phyloP scores from a whole-genome alignment of 1,140 invertebrate genomes.

The Potamilus streckersoni region DNA sequence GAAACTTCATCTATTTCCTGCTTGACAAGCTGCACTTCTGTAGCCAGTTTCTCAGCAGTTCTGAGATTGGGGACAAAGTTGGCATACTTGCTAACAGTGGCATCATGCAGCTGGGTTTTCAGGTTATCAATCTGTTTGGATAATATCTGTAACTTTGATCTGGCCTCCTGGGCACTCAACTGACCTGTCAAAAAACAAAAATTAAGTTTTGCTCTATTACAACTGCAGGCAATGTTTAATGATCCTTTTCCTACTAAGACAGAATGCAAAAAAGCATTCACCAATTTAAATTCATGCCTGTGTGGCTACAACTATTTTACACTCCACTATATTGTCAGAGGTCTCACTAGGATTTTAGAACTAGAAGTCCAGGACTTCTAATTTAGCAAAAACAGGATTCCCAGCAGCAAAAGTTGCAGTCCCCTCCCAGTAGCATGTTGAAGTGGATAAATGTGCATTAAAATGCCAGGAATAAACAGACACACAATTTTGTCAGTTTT shows the following conservation, averaged over 20 bases:
- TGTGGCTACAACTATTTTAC: neutral
- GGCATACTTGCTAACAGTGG: constrained; percentile 49
- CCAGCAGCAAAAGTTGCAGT: too few species aligned
- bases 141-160: constrained; percentile 56
- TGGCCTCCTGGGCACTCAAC: constrained; percentile 61
- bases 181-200: constrained; percentile 47
- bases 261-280: neutral
- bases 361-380: too few species aligned
- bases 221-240: too few species aligned
- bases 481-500: too few species aligned
- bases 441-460: too few species aligned
- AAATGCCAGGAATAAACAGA: too few species aligned
- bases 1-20: constrained; percentile 53
- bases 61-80: constrained; percentile 57
- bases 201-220: neutral
- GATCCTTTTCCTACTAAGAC: neutral
- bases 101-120: constrained; percentile 62
- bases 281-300: neutral
- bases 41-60: constrained; percentile 44
- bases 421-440: too few species aligned
- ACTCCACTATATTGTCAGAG: neutral
- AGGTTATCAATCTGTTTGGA: constrained; percentile 56
- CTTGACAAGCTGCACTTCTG: constrained; percentile 45
- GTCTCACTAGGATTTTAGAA: too few species aligned
- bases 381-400: too few species aligned